Evolutionary conservation across 2,888 invertebrate species (phyloP), one percentile per base, ranked within the genome.

Genomic region (Aphidius colemani): DNA sequence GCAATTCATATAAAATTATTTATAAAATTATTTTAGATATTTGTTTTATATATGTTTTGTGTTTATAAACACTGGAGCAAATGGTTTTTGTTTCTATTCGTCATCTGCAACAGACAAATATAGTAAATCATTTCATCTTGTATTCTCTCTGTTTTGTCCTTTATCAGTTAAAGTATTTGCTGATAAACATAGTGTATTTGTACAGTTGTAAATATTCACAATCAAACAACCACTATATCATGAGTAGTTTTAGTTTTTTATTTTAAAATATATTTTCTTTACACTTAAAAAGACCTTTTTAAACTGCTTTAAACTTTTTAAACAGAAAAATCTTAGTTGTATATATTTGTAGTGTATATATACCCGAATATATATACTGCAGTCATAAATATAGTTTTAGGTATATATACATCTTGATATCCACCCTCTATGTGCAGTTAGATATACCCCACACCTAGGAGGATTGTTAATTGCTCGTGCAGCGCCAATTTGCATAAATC

Each of bases 381-480:
- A n/a, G n/a, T 18, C 13, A 18, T 18, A 18, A 13, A 18, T 18
- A 18, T 18, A 18, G 1, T 18, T 18, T 18, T 1, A 18, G 13
- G 13, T 2, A 18, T 30, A 3, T 30, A 69, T 59, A 49, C 50
- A 56, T 45, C 49, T 30, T 49, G 66, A 66, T 69, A 66, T 67
- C 10, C 39, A 46, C 46, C 74, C 75, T 77, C 76, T 74, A 76
- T 77, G 74, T 78, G 78, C 75, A 73, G 69, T 71, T 13, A 41
- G 40, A 45, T 41, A 60, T 51, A 71, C 73, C 46, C 30, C 74
- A 74, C 70, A 72, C 78, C 78, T 78, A 78, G 79, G 80, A 80
- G 79, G 79, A 81, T 81, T 79, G 80, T 80, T 81, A 81, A 81
- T 81, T 81, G 79, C 79, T 80, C 80, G 78, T 79, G 78, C 80